Conservation (phyloP, 2,113 vertebrate genomes). For the Brachypteracias leptosomus region DNA sequence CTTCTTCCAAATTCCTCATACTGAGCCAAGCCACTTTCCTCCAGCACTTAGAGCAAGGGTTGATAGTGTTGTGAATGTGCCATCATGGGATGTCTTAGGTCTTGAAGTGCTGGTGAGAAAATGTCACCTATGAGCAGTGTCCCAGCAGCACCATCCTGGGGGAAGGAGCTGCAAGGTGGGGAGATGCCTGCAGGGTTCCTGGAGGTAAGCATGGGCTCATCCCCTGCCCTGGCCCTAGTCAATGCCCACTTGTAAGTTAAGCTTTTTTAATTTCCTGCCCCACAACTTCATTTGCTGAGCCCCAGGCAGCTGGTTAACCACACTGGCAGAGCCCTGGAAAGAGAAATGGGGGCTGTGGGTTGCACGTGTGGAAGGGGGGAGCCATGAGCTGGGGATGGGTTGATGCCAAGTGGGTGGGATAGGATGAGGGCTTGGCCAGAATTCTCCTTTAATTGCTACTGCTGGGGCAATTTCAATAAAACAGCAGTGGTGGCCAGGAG, state of each 20-base stretch:
- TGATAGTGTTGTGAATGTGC: background rate
- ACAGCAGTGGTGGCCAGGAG: background rate
- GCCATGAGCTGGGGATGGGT: background rate
- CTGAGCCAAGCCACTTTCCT: background rate
- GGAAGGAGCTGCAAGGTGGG: background rate
- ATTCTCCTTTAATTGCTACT: background rate
- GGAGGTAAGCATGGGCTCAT: background rate
- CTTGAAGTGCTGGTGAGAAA: background rate
- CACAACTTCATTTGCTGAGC: fast-evolving
- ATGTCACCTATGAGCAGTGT: fast-evolving
- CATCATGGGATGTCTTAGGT: fast-evolving
- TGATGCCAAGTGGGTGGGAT: background rate
- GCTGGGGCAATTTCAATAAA: background rate
- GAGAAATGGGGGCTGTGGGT: background rate
- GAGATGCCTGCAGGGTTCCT: background rate
- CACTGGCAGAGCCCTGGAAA: background rate
- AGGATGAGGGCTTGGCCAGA: background rate
- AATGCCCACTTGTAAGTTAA: background rate
- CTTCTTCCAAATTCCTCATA: fast-evolving
- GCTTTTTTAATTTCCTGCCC: background rate
- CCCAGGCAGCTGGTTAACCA: background rate
- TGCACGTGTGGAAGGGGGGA: background rate
- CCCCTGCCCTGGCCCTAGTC: background rate
- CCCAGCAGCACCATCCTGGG: background rate
- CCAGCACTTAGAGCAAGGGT: fast-evolving